These are phyloP conservation scores for Tanytarsus gracilentus DNA, from an alignment of 2,888 invertebrate species.

Conservation along the genomic window DNA sequence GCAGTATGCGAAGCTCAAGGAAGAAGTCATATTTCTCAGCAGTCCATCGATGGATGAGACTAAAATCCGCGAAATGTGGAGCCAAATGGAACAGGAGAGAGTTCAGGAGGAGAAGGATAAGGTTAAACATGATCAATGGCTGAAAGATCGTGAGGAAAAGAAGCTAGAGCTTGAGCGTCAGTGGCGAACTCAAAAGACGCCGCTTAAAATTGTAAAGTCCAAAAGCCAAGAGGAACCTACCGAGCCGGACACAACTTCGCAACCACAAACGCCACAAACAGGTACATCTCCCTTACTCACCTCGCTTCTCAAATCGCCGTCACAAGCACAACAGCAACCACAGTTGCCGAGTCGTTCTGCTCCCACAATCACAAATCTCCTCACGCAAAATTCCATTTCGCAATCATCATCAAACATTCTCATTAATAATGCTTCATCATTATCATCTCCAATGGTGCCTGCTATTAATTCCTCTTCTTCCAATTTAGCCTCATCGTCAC, in stretches of 20 bases:
- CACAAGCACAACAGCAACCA: conserved; percentile 39
- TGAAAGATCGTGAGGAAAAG: conserved; percentile 54
- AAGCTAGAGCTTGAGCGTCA: conserved; percentile 52
- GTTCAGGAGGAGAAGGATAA: conserved; percentile 60
- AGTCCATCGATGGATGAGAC: conserved; percentile 55
- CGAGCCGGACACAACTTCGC: neutral
- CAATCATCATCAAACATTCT: conserved; percentile 18
- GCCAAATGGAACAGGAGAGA: conserved; percentile 62
- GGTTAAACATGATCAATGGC: conserved; percentile 51
- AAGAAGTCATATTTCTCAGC: conserved; percentile 46
- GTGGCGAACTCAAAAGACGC: conserved; percentile 47
- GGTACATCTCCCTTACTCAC: conserved; percentile 68
- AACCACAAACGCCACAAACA: conserved; percentile 37
- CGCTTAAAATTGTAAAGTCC: neutral
- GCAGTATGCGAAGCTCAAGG: conserved; percentile 62
- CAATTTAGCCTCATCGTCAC: conserved; percentile 42
- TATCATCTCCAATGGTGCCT: conserved; percentile 18
- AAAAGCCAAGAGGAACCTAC: conserved; percentile 19
- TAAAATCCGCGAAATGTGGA: conserved; percentile 63
- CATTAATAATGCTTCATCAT: conserved; percentile 29
- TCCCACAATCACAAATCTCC: conserved; percentile 42
- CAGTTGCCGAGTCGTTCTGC: conserved; percentile 36
- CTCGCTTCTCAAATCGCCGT: conserved; percentile 67
- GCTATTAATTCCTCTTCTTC: conserved; percentile 7
- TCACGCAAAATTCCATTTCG: conserved; percentile 35